phyloP scores from a whole-genome alignment of 2,113 vertebrate genomes.

The Globicephala melas region DNA sequence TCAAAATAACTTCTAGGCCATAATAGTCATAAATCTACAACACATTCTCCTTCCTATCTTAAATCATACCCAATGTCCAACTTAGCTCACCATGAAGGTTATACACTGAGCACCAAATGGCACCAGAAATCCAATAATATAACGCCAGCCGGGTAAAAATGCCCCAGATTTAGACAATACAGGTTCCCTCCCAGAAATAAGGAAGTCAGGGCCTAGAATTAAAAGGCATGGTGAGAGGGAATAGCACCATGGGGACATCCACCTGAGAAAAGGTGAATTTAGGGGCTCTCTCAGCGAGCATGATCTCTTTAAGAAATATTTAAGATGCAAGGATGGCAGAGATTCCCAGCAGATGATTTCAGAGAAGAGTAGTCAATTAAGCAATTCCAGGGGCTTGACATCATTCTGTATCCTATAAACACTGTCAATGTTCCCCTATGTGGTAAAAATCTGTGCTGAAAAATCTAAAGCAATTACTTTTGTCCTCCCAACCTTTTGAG shows the following conservation, averaged over 20 bases:
- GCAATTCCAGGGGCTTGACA: slow-evolving; percentile 33
- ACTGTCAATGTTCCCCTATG: slow-evolving; percentile 8
- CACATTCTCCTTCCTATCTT: not conserved
- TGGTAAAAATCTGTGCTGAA: slow-evolving; percentile 58
- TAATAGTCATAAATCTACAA: not conserved
- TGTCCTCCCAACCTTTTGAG: not conserved
- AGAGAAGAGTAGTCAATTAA: slow-evolving; percentile 54
- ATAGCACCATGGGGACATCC: accelerated
- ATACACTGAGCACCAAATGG: not conserved
- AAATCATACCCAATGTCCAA: not conserved
- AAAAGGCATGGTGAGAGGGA: not conserved
- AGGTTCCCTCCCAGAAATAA: not conserved
- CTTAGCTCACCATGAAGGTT: not conserved
- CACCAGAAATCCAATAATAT: not conserved
- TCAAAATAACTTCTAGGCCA: not conserved
- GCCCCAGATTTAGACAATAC: not conserved
- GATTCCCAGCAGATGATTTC: slow-evolving; percentile 46
- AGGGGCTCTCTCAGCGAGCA: not conserved
- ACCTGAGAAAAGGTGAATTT: not conserved
- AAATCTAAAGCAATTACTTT: slow-evolving; percentile 59
- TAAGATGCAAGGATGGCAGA: not conserved
- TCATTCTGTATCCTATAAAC: not conserved
- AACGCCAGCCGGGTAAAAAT: not conserved
- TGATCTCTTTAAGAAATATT: not conserved
- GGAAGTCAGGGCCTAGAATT: not conserved